These are phyloP conservation scores for Meloe dianella DNA, from an alignment of 2,888 invertebrate species.

Conservation along the genomic window DNA sequence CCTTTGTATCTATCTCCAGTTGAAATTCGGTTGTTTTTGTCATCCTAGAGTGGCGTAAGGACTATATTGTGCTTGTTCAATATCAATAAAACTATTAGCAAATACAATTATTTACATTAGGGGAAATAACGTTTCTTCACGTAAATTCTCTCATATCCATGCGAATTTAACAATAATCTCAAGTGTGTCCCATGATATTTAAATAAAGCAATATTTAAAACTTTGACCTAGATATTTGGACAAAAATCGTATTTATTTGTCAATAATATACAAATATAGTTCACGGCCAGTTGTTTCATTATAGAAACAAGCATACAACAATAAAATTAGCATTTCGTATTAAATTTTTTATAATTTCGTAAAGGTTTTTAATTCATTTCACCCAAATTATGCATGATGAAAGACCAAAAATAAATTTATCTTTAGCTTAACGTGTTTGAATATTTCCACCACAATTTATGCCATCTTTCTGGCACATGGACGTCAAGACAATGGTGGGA, in stretches of 20 bases:
- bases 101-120: no score
- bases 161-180: not conserved
- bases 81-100: no score
- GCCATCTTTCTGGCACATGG: not conserved
- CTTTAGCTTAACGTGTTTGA: not conserved
- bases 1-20: no score
- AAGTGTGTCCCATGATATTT: not conserved
- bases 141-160: not conserved
- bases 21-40: no score
- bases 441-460: not conserved
- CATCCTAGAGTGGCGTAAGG: no score
- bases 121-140: no score
- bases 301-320: conserved; percentile 15
- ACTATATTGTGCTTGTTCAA: no score
- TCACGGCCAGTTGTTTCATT: conserved; percentile 8
- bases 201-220: not conserved
- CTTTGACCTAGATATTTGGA: not conserved
- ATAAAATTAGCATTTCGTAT: conserved; percentile 13
- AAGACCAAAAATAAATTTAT: not conserved
- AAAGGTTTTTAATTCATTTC: not conserved
- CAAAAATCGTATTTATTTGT: not conserved
- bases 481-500: conserved; percentile 10
- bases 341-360: conserved; percentile 13
- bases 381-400: not conserved
- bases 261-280: conserved; percentile 7